Conservation (phyloP, 2,888 invertebrate species). For the Nemurella pictetii region DNA sequence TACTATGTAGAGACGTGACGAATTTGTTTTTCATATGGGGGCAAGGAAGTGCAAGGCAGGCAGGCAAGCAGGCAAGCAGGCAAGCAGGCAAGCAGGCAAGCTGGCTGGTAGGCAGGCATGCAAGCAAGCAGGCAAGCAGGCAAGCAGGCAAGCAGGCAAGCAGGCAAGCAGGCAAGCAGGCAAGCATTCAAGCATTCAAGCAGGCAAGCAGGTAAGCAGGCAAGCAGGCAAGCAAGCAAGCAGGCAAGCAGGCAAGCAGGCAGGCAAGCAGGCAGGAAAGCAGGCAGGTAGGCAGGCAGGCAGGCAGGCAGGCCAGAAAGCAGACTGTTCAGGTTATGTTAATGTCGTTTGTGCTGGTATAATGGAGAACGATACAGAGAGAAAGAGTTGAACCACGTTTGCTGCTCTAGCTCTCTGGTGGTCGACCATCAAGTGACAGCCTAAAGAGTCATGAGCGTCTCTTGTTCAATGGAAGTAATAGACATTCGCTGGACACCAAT, state of each 20-base stretch:
- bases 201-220: not conserved
- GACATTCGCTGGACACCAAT: not conserved
- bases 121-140: not conserved
- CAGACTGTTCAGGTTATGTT: not conserved
- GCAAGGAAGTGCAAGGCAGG: not conserved
- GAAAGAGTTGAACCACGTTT: not conserved
- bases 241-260: not conserved
- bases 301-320: not conserved
- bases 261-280: too few species aligned
- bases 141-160: not conserved
- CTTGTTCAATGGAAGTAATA: not conserved
- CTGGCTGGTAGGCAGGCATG: too few species aligned
- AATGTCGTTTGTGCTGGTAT: not conserved
- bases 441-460: not conserved
- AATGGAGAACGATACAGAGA: not conserved
- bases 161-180: not conserved
- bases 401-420: not conserved
- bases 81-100: not conserved
- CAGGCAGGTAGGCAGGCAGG: too few species aligned
- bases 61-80: not conserved
- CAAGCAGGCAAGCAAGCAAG: not conserved
- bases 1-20: conserved; percentile 5
- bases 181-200: too few species aligned
- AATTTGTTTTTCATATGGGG: not conserved
- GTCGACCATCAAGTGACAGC: not conserved